Evolutionary conservation across 2,113 vertebrate genomes (phyloP).

Genomic region (Irena cyanogastra): DNA sequence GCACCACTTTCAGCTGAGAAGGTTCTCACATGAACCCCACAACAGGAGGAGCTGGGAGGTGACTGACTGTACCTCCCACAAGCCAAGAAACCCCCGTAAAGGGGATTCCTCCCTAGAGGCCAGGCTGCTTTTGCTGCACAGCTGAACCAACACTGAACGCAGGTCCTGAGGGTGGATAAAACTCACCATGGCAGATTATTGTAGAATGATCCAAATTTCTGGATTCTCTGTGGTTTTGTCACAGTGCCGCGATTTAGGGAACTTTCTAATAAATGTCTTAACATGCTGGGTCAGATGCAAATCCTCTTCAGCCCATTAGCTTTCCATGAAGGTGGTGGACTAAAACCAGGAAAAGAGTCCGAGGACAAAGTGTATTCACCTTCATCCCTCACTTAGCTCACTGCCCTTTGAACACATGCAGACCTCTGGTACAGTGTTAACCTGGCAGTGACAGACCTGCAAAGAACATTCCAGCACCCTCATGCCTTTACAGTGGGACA

Average conservation of each 20-base stretch:
- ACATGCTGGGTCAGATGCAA: not conserved
- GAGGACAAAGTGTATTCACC: not conserved
- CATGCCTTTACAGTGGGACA: not conserved
- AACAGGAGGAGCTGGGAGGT: not conserved
- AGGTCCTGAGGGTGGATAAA: not conserved
- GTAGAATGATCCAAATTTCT: not conserved
- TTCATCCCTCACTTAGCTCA: not conserved
- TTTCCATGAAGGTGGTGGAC: not conserved
- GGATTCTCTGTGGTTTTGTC: not conserved
- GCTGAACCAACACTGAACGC: rapidly evolving
- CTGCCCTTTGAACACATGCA: not conserved
- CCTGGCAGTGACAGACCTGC: not conserved
- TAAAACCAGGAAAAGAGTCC: not conserved
- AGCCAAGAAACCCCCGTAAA: rapidly evolving
- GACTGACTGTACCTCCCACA: not conserved
- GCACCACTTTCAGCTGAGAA: not conserved
- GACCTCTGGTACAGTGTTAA: not conserved
- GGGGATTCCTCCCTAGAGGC: not conserved
- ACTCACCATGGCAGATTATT: not conserved
- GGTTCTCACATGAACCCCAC: not conserved
- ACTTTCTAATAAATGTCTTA: not conserved
- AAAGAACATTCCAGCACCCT: not conserved
- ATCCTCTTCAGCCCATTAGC: not conserved
- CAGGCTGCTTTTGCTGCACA: not conserved
- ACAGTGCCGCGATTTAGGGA: not conserved